phyloP scores from a whole-genome alignment of 2,113 vertebrate genomes.

The Bagarius yarrelli region DNA sequence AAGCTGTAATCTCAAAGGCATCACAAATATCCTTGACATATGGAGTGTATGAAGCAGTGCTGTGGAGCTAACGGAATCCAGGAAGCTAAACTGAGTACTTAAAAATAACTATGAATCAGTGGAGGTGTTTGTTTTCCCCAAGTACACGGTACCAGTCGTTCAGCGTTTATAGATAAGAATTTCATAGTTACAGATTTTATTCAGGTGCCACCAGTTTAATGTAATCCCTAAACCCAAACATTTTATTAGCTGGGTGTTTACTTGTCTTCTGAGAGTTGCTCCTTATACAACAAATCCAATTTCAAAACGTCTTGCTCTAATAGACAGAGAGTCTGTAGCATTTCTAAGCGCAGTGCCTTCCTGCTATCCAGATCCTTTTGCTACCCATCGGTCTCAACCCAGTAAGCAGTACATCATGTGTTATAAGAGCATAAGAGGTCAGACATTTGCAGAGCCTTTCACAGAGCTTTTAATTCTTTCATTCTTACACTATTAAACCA shows the following conservation, averaged over 20 bases:
- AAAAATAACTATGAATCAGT: not conserved
- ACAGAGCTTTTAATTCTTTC: not conserved
- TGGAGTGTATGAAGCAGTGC: not conserved
- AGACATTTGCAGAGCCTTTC: conserved; percentile 6
- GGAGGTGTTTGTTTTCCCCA: not conserved
- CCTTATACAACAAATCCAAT: conserved; percentile 8
- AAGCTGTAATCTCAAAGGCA: conserved; percentile 31
- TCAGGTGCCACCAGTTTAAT: not conserved
- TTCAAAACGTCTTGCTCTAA: conserved; percentile 2
- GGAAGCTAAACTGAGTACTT: not conserved
- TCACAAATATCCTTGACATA: conserved; percentile 19
- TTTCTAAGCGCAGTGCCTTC: not conserved
- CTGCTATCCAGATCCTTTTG: not conserved
- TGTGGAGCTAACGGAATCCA: not conserved
- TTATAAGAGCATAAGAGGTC: conserved; percentile 21
- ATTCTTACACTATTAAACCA: conserved; percentile 1
- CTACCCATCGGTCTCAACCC: not conserved
- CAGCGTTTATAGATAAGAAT: not conserved
- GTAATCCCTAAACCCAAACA: not conserved
- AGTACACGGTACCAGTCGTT: not conserved
- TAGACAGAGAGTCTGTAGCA: not conserved
- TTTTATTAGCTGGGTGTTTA: not conserved
- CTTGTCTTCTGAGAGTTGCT: not conserved
- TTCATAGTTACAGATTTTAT: not conserved
- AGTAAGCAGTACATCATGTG: not conserved